Evolutionary conservation across 2,888 invertebrate genomes (phyloP).

Genomic region (Xylota segnis): DNA sequence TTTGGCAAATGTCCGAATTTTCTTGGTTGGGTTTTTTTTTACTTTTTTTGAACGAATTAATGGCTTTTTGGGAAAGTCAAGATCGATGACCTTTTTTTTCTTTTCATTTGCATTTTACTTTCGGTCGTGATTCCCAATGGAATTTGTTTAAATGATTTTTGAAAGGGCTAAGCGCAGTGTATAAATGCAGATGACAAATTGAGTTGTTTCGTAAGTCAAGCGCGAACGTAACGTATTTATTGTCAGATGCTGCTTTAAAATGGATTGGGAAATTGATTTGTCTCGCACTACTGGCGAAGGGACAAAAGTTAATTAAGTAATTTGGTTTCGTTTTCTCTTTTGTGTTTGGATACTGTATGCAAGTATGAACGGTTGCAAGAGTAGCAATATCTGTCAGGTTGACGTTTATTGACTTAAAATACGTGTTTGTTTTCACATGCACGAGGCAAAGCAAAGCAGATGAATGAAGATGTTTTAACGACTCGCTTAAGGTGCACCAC

Average conservation of each 20-base stretch:
- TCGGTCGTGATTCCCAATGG: slow-evolving; percentile 24
- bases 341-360: not conserved
- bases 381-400: not conserved
- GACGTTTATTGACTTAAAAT: not conserved
- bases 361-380: not conserved
- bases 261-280: slow-evolving; percentile 9
- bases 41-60: slow-evolving; percentile 24
- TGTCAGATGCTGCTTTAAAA: not conserved
- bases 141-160: slow-evolving; percentile 29
- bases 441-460: not conserved
- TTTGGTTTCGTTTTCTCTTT: slow-evolving; percentile 19
- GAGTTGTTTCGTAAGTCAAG: slow-evolving; percentile 30
- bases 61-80: slow-evolving; percentile 57
- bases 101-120: slow-evolving; percentile 59
- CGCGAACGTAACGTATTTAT: slow-evolving; percentile 9
- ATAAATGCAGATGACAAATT: slow-evolving; percentile 10
- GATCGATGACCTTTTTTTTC: slow-evolving; percentile 60
- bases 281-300: not conserved
- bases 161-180: slow-evolving; percentile 18
- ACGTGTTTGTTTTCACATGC: not conserved
- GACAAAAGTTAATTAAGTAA: slow-evolving; percentile 22
- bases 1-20: slow-evolving; percentile 57
- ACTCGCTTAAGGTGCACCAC: not conserved
- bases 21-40: slow-evolving; percentile 6
- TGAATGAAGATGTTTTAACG: not conserved